Evolutionary conservation across 2,113 vertebrate genomes (phyloP).

Genomic region (Acrocephalus kingi): DNA sequence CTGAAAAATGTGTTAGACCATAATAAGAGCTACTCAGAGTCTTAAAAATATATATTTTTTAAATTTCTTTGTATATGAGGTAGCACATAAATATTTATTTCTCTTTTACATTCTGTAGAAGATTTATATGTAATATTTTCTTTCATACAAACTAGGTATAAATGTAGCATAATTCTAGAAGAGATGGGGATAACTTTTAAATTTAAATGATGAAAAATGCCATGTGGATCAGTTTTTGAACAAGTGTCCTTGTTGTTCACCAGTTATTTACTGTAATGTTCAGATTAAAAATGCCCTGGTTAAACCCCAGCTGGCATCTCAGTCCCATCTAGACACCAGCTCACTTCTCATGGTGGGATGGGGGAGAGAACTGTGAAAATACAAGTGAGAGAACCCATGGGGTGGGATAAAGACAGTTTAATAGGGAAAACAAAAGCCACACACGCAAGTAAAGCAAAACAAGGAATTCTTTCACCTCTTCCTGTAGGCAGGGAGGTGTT

Average conservation of each 20-base stretch:
- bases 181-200: background rate
- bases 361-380: background rate
- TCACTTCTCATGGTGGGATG: background rate
- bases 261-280: background rate
- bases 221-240: background rate
- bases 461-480: background rate
- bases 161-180: background rate
- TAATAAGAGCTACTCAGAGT: background rate
- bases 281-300: background rate
- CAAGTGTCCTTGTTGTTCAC: background rate
- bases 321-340: background rate
- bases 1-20: background rate
- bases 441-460: accelerated
- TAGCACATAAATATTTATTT: background rate
- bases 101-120: background rate
- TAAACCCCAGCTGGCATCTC: background rate
- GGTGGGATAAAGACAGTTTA: background rate
- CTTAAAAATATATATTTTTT: background rate
- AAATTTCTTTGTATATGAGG: background rate
- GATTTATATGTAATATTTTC: background rate
- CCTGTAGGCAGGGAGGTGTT: background rate
- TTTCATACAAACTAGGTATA: background rate
- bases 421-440: background rate
- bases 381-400: background rate
- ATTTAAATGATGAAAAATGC: background rate